Evolutionary conservation across 2,113 vertebrate genomes (phyloP).

Genomic region (Myiopsitta monachus): DNA sequence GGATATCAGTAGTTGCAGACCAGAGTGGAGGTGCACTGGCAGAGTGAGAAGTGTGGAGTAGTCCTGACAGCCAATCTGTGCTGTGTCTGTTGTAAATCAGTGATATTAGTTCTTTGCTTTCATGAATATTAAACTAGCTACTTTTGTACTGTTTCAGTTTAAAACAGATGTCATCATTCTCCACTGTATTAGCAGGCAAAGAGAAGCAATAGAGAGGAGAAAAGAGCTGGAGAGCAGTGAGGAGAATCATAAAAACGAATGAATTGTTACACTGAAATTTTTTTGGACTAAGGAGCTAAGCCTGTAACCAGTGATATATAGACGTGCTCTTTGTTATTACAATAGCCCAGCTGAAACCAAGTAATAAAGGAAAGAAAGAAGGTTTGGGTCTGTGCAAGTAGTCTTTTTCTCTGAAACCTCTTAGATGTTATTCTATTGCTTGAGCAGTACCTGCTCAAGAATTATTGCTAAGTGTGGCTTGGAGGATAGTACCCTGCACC

Average conservation of each 20-base stretch:
- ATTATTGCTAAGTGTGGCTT: background rate
- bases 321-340: background rate
- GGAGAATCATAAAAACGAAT: background rate
- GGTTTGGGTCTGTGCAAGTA: background rate
- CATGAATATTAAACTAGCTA: constrained; percentile 2
- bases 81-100: background rate
- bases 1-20: background rate
- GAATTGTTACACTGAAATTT: background rate
- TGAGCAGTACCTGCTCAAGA: background rate
- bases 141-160: background rate
- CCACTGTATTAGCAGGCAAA: background rate
- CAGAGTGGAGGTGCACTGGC: background rate
- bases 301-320: background rate
- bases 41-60: background rate
- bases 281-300: background rate
- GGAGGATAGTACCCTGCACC: background rate
- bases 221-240: background rate
- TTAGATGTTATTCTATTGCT: background rate
- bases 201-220: background rate
- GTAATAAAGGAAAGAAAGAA: background rate
- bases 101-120: background rate
- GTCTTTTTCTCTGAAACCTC: background rate
- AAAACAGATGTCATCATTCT: constrained; percentile 5
- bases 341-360: background rate
- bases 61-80: background rate